Evolutionary conservation across 1,140 invertebrate genomes (phyloP), one percentile per base, ranked within the genome.

Genomic region (Aphaenogaster ashmeadi): DNA sequence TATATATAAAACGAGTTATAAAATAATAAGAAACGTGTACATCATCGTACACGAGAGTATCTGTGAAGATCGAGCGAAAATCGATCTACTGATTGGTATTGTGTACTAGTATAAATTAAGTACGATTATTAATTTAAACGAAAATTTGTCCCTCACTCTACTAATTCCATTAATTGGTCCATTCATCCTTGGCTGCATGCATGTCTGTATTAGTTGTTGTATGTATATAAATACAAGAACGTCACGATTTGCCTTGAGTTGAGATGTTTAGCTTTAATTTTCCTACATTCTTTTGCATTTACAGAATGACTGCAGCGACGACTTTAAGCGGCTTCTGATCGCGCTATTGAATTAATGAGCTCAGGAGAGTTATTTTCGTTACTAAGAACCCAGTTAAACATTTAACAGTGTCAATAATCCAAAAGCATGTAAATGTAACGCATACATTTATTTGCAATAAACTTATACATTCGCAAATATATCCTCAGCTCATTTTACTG

Each of bases 261-360:
- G 47, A 27, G 27, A 89, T 67, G 54, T 77, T 58, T 47, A 71
- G 79, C 87, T 91, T 86, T 86, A 90, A 90, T 86, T 62, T 79
- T 81, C 77, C 85, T 74, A 64, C 84, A 91, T 89, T 92, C 58
- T 91, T 90, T 93, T 93, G 86, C 92, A 87, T 93, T 96, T 95
- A 71, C 94, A 96, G 94, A 96, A 94, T 75, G 96, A 97, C 91
- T 97, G 96, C 85, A 94, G 95, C 89, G 96, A 96, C 8, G 96
- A 97, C 91, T 96, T 96, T 92, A 96, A 96, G 93, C 94, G 95
- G 88, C 93, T 96, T 77, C 92, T 97, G 86, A 93, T 96, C 54
- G 94, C 95, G 54, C 89, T 97, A 75, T 93, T 96, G 91, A 91
- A 94, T 93, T 95, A 94, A 93, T 91, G 92, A 89, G 33, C 66